Conservation (phyloP, 2,113 vertebrate genomes). For the Nannospalax galili region DNA sequence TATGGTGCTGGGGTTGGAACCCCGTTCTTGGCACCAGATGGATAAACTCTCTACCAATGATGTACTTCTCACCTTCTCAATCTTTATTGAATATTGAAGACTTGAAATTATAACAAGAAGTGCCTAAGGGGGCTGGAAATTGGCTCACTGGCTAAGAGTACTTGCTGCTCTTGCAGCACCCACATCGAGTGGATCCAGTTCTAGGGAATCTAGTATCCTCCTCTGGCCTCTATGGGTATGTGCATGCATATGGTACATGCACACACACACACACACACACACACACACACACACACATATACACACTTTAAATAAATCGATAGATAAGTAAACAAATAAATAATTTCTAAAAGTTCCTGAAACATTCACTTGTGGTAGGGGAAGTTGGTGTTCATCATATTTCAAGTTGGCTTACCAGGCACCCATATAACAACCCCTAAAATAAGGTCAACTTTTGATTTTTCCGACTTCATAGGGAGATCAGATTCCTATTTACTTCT, state of each 20-base stretch:
- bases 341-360: neutral
- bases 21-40: too few species aligned
- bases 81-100: constrained; percentile 1
- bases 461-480: neutral
- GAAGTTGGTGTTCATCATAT: neutral
- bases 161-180: too few species aligned
- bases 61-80: neutral
- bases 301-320: neutral
- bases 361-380: neutral
- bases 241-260: neutral
- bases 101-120: too few species aligned
- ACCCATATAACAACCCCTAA: neutral
- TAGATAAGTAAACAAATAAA: too few species aligned
- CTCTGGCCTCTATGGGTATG: neutral
- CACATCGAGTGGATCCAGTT: too few species aligned
- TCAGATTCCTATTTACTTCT: neutral
- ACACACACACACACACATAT: neutral
- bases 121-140: too few species aligned
- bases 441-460: neutral
- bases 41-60: neutral
- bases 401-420: neutral
- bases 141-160: too few species aligned
- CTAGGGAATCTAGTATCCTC: too few species aligned
- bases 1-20: too few species aligned
- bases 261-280: neutral